Evolutionary conservation across 1,140 invertebrate genomes (phyloP).

Genomic region (Physella acuta): DNA sequence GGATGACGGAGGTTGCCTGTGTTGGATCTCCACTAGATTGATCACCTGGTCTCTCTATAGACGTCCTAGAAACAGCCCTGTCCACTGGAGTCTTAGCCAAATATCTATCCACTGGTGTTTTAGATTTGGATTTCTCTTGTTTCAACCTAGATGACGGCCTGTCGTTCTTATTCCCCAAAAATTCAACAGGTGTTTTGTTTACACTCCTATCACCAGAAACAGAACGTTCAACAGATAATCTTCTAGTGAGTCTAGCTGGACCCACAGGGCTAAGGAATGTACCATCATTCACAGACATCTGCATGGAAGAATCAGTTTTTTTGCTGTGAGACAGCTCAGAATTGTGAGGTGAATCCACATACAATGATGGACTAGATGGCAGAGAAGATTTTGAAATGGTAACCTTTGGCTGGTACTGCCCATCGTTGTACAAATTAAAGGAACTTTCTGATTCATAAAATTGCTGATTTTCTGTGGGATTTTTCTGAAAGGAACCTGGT

Average conservation of each 20-base stretch:
- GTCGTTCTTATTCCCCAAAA: not conserved
- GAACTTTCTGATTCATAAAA: no score
- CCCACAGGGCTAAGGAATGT: slow-evolving; percentile 22
- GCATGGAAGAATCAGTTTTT: not conserved
- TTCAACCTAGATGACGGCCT: not conserved
- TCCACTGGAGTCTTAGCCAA: slow-evolving; percentile 1
- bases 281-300: not conserved
- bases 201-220: not conserved
- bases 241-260: slow-evolving; percentile 17
- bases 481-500: no score
- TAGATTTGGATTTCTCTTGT: slow-evolving; percentile 2
- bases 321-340: not conserved
- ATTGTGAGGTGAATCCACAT: no score
- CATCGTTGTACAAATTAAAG: not conserved
- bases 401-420: not conserved
- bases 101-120: slow-evolving; percentile 9
- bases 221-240: slow-evolving; percentile 18
- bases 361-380: not conserved
- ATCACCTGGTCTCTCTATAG: not conserved
- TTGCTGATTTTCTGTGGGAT: no score
- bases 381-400: not conserved
- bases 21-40: not conserved
- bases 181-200: slow-evolving; percentile 9
- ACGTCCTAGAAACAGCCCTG: not conserved
- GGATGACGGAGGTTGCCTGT: not conserved